These are phyloP conservation scores for Aethina tumida DNA, from an alignment of 1,140 invertebrate species.

Conservation along the genomic window DNA sequence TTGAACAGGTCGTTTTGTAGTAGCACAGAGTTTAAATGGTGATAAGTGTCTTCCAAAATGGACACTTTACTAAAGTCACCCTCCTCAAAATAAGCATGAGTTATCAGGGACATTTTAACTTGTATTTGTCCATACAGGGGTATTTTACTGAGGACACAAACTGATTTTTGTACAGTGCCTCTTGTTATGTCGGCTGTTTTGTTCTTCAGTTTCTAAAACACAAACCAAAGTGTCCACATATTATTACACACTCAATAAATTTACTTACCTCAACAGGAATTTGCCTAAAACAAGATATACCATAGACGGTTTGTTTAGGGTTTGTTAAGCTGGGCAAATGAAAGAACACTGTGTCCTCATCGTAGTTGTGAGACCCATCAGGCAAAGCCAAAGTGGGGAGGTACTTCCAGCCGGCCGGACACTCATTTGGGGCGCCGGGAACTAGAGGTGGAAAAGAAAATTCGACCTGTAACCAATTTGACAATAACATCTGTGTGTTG, in stretches of 20 bases:
- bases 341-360: slow-evolving; percentile 94
- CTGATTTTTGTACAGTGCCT: slow-evolving; percentile 89
- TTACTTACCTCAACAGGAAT: slow-evolving; percentile 79
- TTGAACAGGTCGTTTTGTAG: slow-evolving; percentile 55
- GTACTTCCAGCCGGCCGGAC: slow-evolving; percentile 89
- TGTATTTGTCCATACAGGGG: slow-evolving; percentile 88
- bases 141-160: slow-evolving; percentile 79
- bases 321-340: slow-evolving; percentile 82
- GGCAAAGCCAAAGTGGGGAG: slow-evolving; percentile 90
- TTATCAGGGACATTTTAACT: slow-evolving; percentile 92
- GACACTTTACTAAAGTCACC: slow-evolving; percentile 86
- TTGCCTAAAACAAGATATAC: slow-evolving; percentile 95
- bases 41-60: slow-evolving; percentile 85
- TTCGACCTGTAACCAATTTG: slow-evolving; percentile 65
- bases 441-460: slow-evolving; percentile 89
- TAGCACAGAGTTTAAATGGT: slow-evolving; percentile 83
- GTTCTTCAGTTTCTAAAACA: slow-evolving; percentile 75
- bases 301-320: slow-evolving; percentile 80
- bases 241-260: neutral
- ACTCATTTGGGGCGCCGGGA: slow-evolving; percentile 64
- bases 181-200: slow-evolving; percentile 95
- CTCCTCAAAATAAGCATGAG: slow-evolving; percentile 94
- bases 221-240: slow-evolving; percentile 10
- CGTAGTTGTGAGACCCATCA: slow-evolving; percentile 96
- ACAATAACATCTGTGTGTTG: slow-evolving; percentile 1